These are phyloP conservation scores for Cynopterus brachyotis DNA, from an alignment of 2,113 vertebrate species.

Conservation along the genomic window DNA sequence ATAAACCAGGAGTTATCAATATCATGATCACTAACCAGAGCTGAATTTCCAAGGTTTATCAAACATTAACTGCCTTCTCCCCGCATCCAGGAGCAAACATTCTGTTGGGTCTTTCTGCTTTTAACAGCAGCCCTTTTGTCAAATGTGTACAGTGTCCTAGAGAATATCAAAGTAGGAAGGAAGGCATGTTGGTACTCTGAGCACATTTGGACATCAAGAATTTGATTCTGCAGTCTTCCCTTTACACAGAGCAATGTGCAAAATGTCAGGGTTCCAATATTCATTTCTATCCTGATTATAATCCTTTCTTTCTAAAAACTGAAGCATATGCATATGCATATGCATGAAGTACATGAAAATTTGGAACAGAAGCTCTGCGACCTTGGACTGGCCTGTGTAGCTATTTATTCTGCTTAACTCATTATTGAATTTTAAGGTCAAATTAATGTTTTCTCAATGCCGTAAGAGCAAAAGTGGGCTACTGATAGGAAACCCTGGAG, in stretches of 20 bases:
- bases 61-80: neutral
- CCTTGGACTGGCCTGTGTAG: conserved; percentile 82
- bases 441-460: conserved; percentile 78
- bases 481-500: conserved; percentile 62
- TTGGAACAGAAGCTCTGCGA: conserved; percentile 82
- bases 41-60: conserved; percentile 48
- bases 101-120: conserved; percentile 55
- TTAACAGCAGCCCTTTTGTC: conserved; percentile 68
- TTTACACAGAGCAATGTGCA: conserved; percentile 82
- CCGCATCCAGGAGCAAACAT: conserved; percentile 22
- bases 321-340: conserved; percentile 81
- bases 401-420: conserved; percentile 82
- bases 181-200: conserved; percentile 75
- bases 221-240: conserved; percentile 78
- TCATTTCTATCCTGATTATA: conserved; percentile 83
- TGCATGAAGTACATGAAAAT: conserved; percentile 81
- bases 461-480: conserved; percentile 67
- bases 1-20: conserved; percentile 26
- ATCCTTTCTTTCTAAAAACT: conserved; percentile 82
- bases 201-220: conserved; percentile 81
- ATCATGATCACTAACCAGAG: neutral
- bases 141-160: conserved; percentile 62
- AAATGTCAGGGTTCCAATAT: conserved; percentile 82
- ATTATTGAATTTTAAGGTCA: conserved; percentile 83
- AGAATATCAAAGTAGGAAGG: conserved; percentile 68